Evolutionary conservation across 2,888 invertebrate genomes (phyloP), one percentile per base, ranked within the genome.

Genomic region (Leucania comma): DNA sequence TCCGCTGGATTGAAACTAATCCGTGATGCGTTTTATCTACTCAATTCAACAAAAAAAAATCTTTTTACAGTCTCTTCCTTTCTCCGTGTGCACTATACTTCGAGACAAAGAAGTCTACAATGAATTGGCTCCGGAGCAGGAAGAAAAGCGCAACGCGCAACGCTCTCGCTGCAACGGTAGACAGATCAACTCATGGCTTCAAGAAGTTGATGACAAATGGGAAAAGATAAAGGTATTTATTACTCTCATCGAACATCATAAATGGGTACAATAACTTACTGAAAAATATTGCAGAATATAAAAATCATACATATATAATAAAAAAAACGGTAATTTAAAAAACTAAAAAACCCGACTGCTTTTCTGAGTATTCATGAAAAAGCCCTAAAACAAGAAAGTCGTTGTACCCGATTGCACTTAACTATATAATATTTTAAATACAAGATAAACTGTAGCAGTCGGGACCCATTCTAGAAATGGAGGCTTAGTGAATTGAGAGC

Each of bases 171-270:
- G 99, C 90, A 99, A 99, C 94, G 99, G 99, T 35, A 96, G 99
- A 38, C 97, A 99, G 78, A 98, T 99, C 91, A 96, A 99, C 71
- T 99, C 99, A 68, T 99, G 99, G 99, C 95, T 99, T 53, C 99
- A 99, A 93, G 99, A 99, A 93, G 99, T 99, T 0, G 99, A 99
- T 91, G 99, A 99, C 89, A 99, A 99, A 92, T 99, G 99, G 99
- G 99, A 99, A 90, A 99, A 99, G 95, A 99, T 99, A 76, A 99
- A 99, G 97, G 98, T 68, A n/a, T n/a, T n/a, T n/a, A n/a, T n/a
- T n/a, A 48, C 46, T 24, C 14, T 29, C n/a, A 0, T 51, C 2
- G 2, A 32, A 24, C 3, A 3, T 14, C 26, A 8, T 10, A 54
- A 32, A 38, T 38, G 1, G 3, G 26, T 38, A 57, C 20, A 46